Conservation (phyloP, 1,140 invertebrate species). For the Drosophila kanapiae region DNA sequence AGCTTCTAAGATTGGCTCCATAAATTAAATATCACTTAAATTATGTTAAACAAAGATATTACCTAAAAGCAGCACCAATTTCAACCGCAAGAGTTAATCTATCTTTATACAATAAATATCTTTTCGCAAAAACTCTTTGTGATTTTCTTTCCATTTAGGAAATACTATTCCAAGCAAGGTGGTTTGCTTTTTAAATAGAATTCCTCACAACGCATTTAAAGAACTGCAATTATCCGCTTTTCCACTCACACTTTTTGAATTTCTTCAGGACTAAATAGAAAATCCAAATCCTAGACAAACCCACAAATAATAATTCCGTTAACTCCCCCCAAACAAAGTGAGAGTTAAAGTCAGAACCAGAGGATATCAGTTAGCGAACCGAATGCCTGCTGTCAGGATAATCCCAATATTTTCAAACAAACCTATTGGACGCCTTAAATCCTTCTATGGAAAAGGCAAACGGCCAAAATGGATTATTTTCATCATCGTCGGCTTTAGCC, state of each 20-base stretch:
- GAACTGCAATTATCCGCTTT: slow-evolving; percentile 31
- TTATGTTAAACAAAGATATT: background rate
- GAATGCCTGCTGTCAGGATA: slow-evolving; percentile 74
- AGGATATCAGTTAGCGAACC: slow-evolving; percentile 27
- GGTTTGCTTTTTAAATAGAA: background rate
- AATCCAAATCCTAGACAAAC: slow-evolving; percentile 26
- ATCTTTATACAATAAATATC: background rate
- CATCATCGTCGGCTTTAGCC: slow-evolving; percentile 84
- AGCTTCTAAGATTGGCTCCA: background rate
- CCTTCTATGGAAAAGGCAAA: slow-evolving; percentile 76
- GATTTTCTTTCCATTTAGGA: background rate
- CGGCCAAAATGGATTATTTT: slow-evolving; percentile 70
- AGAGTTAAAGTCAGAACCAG: background rate
- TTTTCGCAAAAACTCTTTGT: background rate
- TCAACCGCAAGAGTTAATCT: background rate
- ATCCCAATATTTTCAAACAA: slow-evolving; percentile 84
- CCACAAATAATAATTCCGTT: slow-evolving; percentile 48
- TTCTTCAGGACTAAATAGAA: slow-evolving; percentile 5
- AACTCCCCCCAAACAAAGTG: slow-evolving; percentile 54
- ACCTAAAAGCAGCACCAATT: background rate
- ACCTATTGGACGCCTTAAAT: slow-evolving; percentile 77
- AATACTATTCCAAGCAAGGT: background rate
- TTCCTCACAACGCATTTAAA: background rate
- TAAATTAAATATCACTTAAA: slow-evolving; percentile 16
- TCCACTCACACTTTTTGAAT: background rate